Conservation (phyloP, 2,113 vertebrate genomes). For the Sorex fumeus region DNA sequence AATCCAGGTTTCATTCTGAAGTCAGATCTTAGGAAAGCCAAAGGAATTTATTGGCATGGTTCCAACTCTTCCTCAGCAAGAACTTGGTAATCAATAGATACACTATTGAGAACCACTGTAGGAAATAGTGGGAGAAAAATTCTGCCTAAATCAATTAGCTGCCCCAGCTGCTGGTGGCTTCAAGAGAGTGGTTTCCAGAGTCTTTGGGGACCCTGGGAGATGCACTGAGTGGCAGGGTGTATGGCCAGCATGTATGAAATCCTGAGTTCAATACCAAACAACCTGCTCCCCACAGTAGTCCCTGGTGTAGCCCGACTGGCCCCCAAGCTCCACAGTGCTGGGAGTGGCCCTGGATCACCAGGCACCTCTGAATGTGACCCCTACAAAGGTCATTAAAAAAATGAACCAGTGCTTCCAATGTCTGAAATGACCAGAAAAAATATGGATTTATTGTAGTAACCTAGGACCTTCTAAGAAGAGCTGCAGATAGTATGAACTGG, state of each 20-base stretch:
- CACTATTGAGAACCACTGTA: not conserved
- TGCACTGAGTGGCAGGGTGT: too few relatives aligned
- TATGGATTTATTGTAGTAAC: not conserved
- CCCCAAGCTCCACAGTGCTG: too few relatives aligned
- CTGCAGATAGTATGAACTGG: not conserved
- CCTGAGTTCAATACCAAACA: too few relatives aligned
- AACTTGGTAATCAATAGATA: not conserved
- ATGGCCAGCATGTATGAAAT: too few relatives aligned
- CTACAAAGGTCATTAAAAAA: too few relatives aligned
- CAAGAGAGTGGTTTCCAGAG: not conserved
- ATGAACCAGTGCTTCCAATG: not conserved
- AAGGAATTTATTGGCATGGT: not conserved
- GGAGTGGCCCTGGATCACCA: too few relatives aligned
- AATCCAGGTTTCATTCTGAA: slow-evolving; percentile 17
- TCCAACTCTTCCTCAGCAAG: not conserved
- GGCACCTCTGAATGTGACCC: too few relatives aligned
- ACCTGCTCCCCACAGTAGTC: too few relatives aligned
- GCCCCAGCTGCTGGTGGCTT: not conserved
- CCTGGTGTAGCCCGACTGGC: too few relatives aligned
- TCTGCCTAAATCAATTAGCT: not conserved
- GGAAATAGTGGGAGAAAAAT: not conserved
- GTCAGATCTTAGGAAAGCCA: not conserved
- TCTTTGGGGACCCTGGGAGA: too few relatives aligned
- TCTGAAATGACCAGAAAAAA: not conserved
- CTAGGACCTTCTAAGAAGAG: not conserved